Percentiles rank a stretch among this genome's conserved stretches.
phyloP scores from a whole-genome alignment of 2,797 vertebrate genomes.

The Phylloscopus collybita region DNA sequence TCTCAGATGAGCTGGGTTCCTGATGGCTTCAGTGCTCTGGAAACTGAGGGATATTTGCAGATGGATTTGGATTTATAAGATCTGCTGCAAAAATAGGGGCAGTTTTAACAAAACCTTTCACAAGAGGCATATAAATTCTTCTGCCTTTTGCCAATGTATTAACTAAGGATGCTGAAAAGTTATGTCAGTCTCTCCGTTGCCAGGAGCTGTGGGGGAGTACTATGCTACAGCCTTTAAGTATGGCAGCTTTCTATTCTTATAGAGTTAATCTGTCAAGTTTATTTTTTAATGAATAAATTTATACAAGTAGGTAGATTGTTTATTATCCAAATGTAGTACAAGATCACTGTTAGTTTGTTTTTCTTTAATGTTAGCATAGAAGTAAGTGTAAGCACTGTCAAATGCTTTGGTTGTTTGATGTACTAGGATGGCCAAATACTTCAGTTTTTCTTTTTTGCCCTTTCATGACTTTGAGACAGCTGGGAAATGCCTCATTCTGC shows the following conservation, averaged over 20 bases:
- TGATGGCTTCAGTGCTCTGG: neutral
- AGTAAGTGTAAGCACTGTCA: neutral
- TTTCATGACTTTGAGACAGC: neutral
- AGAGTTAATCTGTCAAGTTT: neutral
- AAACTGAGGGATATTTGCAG: slow-evolving; percentile 30
- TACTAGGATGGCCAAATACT: neutral
- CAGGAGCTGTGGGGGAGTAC: neutral
- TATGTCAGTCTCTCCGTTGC: neutral
- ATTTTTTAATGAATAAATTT: neutral
- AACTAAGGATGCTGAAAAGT: neutral
- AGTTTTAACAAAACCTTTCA: slow-evolving; percentile 15
- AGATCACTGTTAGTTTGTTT: neutral
- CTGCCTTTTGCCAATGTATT: slow-evolving; percentile 6
- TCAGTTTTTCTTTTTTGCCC: neutral
- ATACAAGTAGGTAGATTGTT: neutral
- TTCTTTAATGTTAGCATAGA: neutral
- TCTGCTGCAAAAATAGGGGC: slow-evolving; percentile 20
- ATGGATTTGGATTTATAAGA: slow-evolving; percentile 28
- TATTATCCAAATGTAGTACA: neutral
- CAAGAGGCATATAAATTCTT: neutral
- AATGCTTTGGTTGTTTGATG: neutral
- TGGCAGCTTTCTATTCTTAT: neutral
- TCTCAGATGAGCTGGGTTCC: neutral
- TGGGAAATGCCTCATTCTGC: neutral
- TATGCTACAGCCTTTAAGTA: neutral